phyloP scores from a whole-genome alignment of 2,888 invertebrate species.

The Melieria crassipennis region DNA sequence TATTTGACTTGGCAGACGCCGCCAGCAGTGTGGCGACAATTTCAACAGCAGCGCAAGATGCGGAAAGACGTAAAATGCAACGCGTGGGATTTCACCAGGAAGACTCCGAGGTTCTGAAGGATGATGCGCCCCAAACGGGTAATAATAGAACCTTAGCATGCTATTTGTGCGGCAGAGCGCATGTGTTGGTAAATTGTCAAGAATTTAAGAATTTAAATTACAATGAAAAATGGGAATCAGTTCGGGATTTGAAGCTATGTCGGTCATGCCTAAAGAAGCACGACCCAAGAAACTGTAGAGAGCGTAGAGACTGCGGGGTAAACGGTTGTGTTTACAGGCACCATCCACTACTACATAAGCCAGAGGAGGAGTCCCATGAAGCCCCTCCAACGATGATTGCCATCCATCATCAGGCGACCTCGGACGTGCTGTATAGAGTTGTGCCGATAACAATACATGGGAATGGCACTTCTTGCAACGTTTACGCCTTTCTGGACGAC shows the following conservation, averaged over 20 bases:
- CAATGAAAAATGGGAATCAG: conserved; percentile 24
- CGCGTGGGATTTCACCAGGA: conserved; percentile 19
- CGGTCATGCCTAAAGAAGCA: conserved; percentile 23
- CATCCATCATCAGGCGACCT: too few relatives aligned
- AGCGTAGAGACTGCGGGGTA: not conserved
- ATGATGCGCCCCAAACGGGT: not conserved
- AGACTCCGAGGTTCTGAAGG: not conserved
- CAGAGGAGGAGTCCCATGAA: too few relatives aligned
- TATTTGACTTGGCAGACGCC: conserved; percentile 33
- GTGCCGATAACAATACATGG: too few relatives aligned
- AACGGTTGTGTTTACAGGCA: conserved; percentile 8
- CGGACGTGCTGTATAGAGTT: too few relatives aligned
- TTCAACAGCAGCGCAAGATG: not conserved
- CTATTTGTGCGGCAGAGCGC: conserved; percentile 12
- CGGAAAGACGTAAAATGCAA: conserved; percentile 18
- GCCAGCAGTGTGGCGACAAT: conserved; percentile 29
- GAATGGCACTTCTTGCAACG: too few relatives aligned
- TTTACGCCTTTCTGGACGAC: conserved; percentile 38
- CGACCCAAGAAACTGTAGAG: not conserved
- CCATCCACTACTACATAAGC: conserved; percentile 3
- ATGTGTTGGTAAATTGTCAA: conserved; percentile 5
- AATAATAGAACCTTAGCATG: not conserved
- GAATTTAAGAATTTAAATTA: conserved; percentile 9
- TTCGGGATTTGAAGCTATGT: conserved; percentile 28
- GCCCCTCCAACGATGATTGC: too few relatives aligned